Evolutionary conservation across 1,140 invertebrate species (phyloP).

Genomic region (Glomeris maerens): DNA sequence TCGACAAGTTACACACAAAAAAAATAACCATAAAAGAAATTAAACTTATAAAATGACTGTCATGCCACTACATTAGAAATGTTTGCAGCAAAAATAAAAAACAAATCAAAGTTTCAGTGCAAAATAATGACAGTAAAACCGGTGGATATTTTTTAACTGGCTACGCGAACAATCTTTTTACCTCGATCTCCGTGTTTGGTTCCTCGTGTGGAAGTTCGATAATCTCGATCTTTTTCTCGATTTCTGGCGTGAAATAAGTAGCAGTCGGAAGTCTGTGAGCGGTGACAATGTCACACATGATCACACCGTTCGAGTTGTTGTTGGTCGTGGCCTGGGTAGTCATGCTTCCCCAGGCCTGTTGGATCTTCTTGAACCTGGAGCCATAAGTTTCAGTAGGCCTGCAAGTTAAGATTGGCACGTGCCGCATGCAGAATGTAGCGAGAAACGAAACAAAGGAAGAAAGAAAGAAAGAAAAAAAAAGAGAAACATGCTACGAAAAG

Average conservation of each 20-base stretch:
- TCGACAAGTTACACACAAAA: too few relatives aligned
- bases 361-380: slow-evolving; percentile 58
- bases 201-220: slow-evolving; percentile 7
- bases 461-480: slow-evolving; percentile 3
- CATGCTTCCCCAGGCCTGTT: slow-evolving; percentile 48
- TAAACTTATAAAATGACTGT: too few relatives aligned
- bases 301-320: slow-evolving; percentile 12
- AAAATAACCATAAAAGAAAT: too few relatives aligned
- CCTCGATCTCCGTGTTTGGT: slow-evolving; percentile 22
- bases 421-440: too few relatives aligned
- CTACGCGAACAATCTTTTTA: slow-evolving; percentile 13
- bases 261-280: slow-evolving; percentile 13
- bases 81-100: background rate
- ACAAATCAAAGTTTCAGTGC: background rate
- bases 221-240: slow-evolving; percentile 16
- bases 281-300: slow-evolving; percentile 23
- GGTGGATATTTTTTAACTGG: background rate
- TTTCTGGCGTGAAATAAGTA: slow-evolving; percentile 11
- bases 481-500: background rate
- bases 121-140: background rate
- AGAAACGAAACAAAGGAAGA: slow-evolving; percentile 5
- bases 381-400: slow-evolving; percentile 30
- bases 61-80: background rate
- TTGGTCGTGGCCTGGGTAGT: slow-evolving; percentile 29
- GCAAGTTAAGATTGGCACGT: too few relatives aligned